phyloP scores from a whole-genome alignment of 2,113 vertebrate genomes.

The Lepus europaeus region DNA sequence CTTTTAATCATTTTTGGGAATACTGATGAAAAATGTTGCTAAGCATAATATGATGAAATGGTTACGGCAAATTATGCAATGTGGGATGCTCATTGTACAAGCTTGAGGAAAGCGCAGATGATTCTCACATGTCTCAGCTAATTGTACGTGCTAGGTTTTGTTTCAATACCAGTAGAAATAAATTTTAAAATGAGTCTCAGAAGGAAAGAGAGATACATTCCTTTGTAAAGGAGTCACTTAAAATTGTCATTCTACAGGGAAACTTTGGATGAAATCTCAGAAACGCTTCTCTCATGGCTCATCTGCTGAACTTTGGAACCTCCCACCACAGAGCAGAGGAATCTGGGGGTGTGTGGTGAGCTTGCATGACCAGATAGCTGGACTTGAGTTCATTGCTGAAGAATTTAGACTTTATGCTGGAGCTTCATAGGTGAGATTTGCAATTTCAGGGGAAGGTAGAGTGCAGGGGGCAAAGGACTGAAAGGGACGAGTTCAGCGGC shows the following conservation, averaged over 20 bases:
- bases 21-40: not conserved
- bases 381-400: not conserved
- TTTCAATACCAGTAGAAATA: not conserved
- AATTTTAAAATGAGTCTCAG: not conserved
- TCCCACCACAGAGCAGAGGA: not conserved
- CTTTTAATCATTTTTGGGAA: not conserved
- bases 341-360: not conserved
- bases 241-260: not conserved
- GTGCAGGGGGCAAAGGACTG: not conserved
- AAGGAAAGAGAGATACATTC: not conserved
- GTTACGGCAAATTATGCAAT: not conserved
- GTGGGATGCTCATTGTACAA: not conserved
- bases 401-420: not conserved
- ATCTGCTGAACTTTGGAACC: not conserved
- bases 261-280: not conserved
- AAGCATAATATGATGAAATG: not conserved
- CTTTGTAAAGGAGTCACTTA: not conserved
- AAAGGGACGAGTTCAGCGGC: not conserved
- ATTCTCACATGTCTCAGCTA: not conserved
- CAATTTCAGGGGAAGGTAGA: not conserved
- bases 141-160: not conserved
- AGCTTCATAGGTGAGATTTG: not conserved
- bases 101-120: not conserved
- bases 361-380: not conserved
- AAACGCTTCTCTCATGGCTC: not conserved